Evolutionary conservation across 2,888 invertebrate genomes (phyloP), one percentile per base, ranked within the genome.

Genomic region (Hyposoter dolosus): DNA sequence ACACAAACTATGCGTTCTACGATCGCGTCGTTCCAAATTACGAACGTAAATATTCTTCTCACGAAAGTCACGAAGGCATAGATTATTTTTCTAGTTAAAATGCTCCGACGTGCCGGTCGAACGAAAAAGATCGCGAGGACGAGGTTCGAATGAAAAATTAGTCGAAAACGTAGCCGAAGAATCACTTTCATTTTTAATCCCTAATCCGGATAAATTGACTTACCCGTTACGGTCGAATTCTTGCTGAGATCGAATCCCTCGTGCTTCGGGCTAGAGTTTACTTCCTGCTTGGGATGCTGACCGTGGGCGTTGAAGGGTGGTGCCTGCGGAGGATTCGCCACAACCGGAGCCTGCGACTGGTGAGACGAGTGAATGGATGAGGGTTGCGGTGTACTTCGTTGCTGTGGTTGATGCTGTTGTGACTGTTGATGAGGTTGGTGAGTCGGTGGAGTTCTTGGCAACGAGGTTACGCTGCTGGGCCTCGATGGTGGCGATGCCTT

Each of bases 181-280:
- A 65, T 68, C 15, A 50, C 32, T 77, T 72, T 40, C 40, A 56
- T 23, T 71, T 10, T 9, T 23, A 28, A 47, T 50, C 28, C 66
- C 15, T 83, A 40, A 40, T 40, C 17, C 47, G 78, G 66, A 56
- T 47, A 82, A 84, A 83, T 83, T 15, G n/a, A 95, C 95, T 95
- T 91, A 96, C 96, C 96, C 90, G 95, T 93, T 95, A 96, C 96
- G 91, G 96, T 94, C 87, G 96, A 95, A 83, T 95, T 95, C 93
- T 96, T 96, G 91, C 95, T 95, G 87, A 96, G 95, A 90, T 95
- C 95, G 91, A 93, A 94, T 81, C 96, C 96, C 90, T 96, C 96
- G 92, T 96, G 96, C 93, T 96, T 96, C 90, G 97, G 96, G 72
- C 93, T 93, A 53, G 91, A 88, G 72, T 90, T 91, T 74, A 92